Percentiles rank a stretch among this genome's conserved stretches.
These are phyloP conservation scores for Tipula helvola DNA, from an alignment of 2,888 invertebrate species.

Conservation along the genomic window DNA sequence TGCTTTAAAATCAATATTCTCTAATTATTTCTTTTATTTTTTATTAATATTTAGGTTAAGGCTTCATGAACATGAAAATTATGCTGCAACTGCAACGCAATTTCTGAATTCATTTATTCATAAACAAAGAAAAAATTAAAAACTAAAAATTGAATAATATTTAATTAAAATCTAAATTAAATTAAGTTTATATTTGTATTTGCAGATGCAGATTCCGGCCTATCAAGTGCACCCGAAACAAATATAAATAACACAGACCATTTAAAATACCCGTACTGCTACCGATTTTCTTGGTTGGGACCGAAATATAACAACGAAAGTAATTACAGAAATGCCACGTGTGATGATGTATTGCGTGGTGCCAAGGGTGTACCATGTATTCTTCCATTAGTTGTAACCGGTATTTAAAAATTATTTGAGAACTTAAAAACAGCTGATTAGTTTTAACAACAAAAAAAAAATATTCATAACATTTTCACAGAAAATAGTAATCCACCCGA, in stretches of 20 bases:
- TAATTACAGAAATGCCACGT: slow-evolving; percentile 40
- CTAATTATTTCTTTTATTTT: no score
- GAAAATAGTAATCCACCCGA: slow-evolving; percentile 51
- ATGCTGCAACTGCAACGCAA: no score
- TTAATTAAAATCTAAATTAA: no score
- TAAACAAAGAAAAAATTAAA: no score
- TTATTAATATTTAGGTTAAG: no score
- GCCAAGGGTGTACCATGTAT: slow-evolving; percentile 46
- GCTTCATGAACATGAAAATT: no score
- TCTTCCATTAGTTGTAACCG: slow-evolving; percentile 48
- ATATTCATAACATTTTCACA: slow-evolving; percentile 23
- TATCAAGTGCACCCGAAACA: not conserved
- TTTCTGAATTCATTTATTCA: no score
- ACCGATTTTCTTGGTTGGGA: slow-evolving; percentile 57
- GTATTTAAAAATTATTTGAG: slow-evolving; percentile 44
- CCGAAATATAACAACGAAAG: slow-evolving; percentile 45
- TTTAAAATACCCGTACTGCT: slow-evolving; percentile 38
- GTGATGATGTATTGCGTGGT: slow-evolving; percentile 40
- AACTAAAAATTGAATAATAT: no score
- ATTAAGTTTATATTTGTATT: no score
- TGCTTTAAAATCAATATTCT: no score
- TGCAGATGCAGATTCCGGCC: not conserved
- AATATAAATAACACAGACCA: not conserved
- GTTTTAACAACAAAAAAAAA: slow-evolving; percentile 10
- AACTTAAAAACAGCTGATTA: slow-evolving; percentile 17